phyloP scores from a whole-genome alignment of 1,140 invertebrate species.

The Drosophila bocki region DNA sequence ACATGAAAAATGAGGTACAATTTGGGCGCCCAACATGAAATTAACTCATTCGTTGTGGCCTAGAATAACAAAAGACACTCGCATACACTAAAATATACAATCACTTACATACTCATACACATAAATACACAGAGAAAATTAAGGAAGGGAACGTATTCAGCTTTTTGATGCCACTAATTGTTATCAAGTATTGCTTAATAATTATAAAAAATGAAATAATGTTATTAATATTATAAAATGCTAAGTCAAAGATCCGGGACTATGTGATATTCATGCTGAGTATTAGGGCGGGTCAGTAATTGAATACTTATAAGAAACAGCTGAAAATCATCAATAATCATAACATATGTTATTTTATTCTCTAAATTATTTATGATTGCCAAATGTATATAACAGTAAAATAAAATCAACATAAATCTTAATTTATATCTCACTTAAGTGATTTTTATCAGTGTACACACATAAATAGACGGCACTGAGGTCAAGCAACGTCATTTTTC shows the following conservation, averaged over 20 bases:
- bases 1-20: slow-evolving; percentile 64
- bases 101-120: neutral
- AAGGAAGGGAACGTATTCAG: neutral
- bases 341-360: accelerated
- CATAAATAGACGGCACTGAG: slow-evolving; percentile 50
- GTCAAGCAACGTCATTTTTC: slow-evolving; percentile 79
- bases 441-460: neutral
- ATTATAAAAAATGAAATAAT: neutral
- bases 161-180: neutral
- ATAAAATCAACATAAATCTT: neutral
- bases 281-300: too few relatives aligned
- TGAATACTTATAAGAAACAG: neutral
- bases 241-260: too few relatives aligned
- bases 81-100: slow-evolving; percentile 17
- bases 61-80: slow-evolving; percentile 61
- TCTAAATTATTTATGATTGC: neutral
- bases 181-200: neutral
- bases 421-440: neutral
- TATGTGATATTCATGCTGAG: too few relatives aligned
- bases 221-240: neutral
- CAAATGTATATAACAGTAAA: neutral
- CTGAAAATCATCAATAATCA: neutral
- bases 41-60: slow-evolving; percentile 78
- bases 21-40: slow-evolving; percentile 69
- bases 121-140: neutral